Conservation (phyloP, 2,797 vertebrate genomes). For the Syngnathus rostellatus region DNA sequence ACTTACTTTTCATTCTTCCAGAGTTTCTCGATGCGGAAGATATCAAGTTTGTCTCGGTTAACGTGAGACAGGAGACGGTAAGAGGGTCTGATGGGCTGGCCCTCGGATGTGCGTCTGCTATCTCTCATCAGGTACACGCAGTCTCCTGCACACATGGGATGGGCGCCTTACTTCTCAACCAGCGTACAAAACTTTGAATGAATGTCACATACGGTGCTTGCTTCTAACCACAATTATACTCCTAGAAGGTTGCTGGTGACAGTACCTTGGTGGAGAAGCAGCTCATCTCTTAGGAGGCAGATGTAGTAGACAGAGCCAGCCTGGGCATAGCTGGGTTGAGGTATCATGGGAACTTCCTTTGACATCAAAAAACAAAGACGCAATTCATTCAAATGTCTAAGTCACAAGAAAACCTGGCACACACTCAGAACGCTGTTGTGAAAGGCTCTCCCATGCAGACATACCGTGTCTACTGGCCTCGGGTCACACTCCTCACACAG, state of each 20-base stretch:
- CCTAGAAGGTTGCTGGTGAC: not conserved
- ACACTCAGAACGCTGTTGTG: not conserved
- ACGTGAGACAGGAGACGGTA: conserved; percentile 90
- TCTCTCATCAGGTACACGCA: conserved; percentile 99
- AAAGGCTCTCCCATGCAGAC: conserved; percentile 15
- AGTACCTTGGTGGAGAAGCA: conserved; percentile 93
- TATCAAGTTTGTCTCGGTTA: conserved; percentile 95
- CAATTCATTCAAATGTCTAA: not conserved
- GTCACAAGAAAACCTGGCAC: not conserved
- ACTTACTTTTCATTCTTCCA: conserved; percentile 93
- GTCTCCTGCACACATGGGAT: conserved; percentile 73
- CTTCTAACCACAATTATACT: not conserved
- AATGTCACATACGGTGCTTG: not conserved
- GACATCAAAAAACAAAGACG: conserved; percentile 4
- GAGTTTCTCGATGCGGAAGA: conserved; percentile 98
- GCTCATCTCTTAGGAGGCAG: conserved; percentile 88
- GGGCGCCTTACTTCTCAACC: conserved; percentile 5
- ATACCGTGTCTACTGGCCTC: conserved; percentile 82
- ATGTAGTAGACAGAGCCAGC: conserved; percentile 97
- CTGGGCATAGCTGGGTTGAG: conserved; percentile 92
- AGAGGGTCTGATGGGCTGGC: conserved; percentile 91
- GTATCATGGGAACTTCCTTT: conserved; percentile 97
- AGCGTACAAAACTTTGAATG: too few relatives aligned
- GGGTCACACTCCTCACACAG: conserved; percentile 95
- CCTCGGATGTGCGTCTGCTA: conserved; percentile 88